phyloP scores from a whole-genome alignment of 2,888 invertebrate genomes.

The Allygus modestus region DNA sequence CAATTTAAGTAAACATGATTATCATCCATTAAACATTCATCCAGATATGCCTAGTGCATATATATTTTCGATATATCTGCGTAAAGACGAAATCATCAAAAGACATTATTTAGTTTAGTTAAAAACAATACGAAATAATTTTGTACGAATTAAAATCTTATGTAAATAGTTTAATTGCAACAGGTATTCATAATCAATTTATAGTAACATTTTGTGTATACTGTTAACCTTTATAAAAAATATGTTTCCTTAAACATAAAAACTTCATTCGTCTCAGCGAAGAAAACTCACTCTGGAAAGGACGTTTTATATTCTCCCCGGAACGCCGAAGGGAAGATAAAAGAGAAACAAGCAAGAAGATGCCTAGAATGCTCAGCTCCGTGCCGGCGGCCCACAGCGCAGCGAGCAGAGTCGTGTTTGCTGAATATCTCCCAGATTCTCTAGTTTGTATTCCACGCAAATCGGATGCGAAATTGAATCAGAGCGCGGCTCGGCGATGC shows the following conservation, averaged over 20 bases:
- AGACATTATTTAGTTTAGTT: too few relatives aligned
- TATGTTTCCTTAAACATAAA: neutral
- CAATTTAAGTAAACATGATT: too few relatives aligned
- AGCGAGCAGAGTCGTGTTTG: neutral
- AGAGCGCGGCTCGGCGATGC: slow-evolving; percentile 61
- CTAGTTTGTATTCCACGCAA: slow-evolving; percentile 67
- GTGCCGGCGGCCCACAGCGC: neutral
- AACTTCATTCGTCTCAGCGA: neutral
- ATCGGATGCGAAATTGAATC: slow-evolving; percentile 68
- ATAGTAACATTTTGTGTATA: too few relatives aligned
- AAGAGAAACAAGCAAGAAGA: slow-evolving; percentile 22
- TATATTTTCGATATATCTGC: too few relatives aligned
- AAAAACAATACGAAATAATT: too few relatives aligned
- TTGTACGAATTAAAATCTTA: too few relatives aligned
- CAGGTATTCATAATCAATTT: too few relatives aligned
- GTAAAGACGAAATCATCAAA: too few relatives aligned
- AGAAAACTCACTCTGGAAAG: neutral
- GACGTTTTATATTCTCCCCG: slow-evolving; percentile 19
- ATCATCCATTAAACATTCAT: too few relatives aligned
- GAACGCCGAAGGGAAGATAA: neutral
- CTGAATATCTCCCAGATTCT: slow-evolving; percentile 36
- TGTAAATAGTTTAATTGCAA: too few relatives aligned
- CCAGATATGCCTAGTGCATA: too few relatives aligned
- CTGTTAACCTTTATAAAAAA: too few relatives aligned
- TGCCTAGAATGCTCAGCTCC: neutral